A percentile compares a stretch with the other conserved stretches of the same genome.
These are phyloP conservation scores for Epizoanthus rinbou DNA, from an alignment of 92 coral and sea anemone species.

Conservation along the genomic window DNA sequence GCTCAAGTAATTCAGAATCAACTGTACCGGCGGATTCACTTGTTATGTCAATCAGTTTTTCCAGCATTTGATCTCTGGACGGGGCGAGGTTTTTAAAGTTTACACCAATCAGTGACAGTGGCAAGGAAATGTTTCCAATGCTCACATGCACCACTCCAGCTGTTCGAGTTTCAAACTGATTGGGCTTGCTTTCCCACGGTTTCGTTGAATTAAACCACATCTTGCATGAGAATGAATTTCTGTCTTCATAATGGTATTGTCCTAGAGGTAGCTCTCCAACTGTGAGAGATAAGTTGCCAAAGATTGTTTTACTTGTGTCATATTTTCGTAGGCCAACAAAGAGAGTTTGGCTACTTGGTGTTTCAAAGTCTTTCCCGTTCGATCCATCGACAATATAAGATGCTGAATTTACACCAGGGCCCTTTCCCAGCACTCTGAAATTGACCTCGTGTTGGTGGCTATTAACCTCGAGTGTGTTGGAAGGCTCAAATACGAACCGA, in stretches of 20 bases:
- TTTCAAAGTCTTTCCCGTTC: conserved; percentile 32
- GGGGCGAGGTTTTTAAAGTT: not conserved
- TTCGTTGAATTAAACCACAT: conserved; percentile 36
- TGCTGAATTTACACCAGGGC: conserved; percentile 28
- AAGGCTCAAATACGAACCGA: conserved; percentile 26
- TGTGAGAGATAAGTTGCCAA: not conserved
- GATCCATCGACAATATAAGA: conserved; percentile 11
- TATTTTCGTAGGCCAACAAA: conserved; percentile 8
- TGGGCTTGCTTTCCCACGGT: conserved; percentile 36
- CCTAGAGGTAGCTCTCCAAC: conserved; percentile 45
- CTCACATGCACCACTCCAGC: conserved; percentile 38
- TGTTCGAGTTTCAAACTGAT: not conserved
- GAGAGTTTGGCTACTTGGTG: conserved; percentile 29
- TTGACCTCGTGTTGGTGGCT: not conserved
- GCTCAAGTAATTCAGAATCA: conserved; percentile 23
- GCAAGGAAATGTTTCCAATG: conserved; percentile 15
- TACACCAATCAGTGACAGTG: conserved; percentile 50
- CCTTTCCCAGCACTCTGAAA: conserved; percentile 25
- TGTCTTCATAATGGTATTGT: not conserved
- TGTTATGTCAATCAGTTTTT: conserved; percentile 14
- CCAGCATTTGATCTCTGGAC: conserved; percentile 18
- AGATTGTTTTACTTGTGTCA: not conserved
- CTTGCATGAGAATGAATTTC: conserved; percentile 13
- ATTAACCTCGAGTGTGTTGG: not conserved
- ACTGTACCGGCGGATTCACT: not conserved